These are phyloP conservation scores for Anthrax anthrax DNA, from an alignment of 2,888 invertebrate species.

Conservation along the genomic window DNA sequence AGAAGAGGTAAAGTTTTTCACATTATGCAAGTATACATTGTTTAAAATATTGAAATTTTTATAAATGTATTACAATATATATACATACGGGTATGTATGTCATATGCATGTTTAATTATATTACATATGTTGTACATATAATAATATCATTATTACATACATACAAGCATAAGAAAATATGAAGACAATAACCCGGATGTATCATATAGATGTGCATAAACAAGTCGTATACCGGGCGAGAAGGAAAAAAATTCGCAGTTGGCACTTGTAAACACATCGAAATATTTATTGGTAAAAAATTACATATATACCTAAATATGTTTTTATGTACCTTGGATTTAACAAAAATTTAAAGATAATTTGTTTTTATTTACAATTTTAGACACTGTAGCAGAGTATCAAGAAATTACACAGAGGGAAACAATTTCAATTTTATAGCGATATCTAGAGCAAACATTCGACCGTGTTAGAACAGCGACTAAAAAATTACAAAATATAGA, in stretches of 20 bases:
- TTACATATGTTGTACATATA: too few species aligned
- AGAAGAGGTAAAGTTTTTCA: too few species aligned
- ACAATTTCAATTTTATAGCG: background rate
- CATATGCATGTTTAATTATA: too few species aligned
- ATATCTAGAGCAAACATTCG: background rate
- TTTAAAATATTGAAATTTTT: too few species aligned
- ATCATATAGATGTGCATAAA: background rate
- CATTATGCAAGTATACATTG: too few species aligned
- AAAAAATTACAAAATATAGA: background rate
- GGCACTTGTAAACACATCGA: background rate
- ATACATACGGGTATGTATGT: too few species aligned
- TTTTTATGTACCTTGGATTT: too few species aligned
- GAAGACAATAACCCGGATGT: background rate
- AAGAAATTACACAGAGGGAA: background rate
- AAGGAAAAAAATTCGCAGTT: background rate
- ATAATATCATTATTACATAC: too few species aligned
- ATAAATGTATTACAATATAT: too few species aligned
- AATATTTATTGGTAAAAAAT: background rate
- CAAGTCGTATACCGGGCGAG: background rate
- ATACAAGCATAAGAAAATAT: background rate
- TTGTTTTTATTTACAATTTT: background rate
- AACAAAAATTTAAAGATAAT: background rate
- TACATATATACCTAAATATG: background rate
- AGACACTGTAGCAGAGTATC: background rate
- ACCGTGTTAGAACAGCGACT: background rate